These are phyloP conservation scores for Drosophila willistoni DNA, from an alignment of 1,140 invertebrate species.

Conservation along the genomic window DNA sequence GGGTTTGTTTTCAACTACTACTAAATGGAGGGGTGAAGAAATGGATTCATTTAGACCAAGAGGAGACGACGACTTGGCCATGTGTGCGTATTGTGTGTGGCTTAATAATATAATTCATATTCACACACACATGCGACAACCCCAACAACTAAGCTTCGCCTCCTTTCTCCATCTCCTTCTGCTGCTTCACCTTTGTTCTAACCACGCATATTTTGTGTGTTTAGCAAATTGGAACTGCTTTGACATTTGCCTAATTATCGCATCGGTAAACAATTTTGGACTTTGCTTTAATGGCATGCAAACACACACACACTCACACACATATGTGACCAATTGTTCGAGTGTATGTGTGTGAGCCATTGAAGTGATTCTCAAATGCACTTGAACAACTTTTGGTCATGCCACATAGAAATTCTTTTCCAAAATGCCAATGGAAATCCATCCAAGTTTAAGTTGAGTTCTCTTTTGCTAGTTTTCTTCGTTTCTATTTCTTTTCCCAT, in stretches of 20 bases:
- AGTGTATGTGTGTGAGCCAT: too few species aligned
- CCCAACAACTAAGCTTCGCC: too few species aligned
- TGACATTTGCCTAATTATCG: constrained; percentile 68
- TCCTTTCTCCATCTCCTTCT: too few species aligned
- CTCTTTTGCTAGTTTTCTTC: background rate
- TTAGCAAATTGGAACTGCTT: constrained; percentile 62
- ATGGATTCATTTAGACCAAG: background rate
- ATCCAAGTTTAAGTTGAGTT: constrained; percentile 10
- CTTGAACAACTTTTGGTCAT: constrained; percentile 50
- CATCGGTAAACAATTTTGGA: constrained; percentile 61
- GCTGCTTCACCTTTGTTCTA: background rate
- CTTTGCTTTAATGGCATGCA: constrained; percentile 66
- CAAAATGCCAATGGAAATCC: constrained; percentile 7
- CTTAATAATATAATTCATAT: constrained; percentile 65
- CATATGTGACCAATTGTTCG: background rate
- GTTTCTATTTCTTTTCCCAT: background rate
- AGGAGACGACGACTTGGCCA: background rate
- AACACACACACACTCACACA: constrained; percentile 31
- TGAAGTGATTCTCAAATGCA: constrained; percentile 23
- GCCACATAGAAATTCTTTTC: constrained; percentile 10
- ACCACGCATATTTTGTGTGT: constrained; percentile 38
- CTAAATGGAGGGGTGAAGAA: constrained; percentile 16
- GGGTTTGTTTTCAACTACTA: too few species aligned
- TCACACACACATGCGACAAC: constrained; percentile 1
- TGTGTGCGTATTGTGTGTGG: constrained; percentile 9